Conservation (phyloP, 2,113 vertebrate species). For the Dasypus novemcinctus region DNA sequence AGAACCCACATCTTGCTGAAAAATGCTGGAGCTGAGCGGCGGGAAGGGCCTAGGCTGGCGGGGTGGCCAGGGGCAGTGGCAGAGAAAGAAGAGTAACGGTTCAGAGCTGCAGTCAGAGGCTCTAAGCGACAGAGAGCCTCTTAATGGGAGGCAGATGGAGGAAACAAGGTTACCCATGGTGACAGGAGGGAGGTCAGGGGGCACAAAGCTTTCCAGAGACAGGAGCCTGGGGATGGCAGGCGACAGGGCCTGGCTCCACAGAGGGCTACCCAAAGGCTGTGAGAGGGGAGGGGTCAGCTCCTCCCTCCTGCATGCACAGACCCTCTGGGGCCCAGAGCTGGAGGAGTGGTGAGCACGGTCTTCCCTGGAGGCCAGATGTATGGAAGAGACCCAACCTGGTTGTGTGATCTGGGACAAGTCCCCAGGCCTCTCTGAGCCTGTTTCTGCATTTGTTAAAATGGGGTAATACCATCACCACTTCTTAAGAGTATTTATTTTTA, state of each 20-base stretch:
- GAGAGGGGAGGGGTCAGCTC: not conserved
- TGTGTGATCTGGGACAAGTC: fast-evolving
- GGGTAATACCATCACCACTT: not conserved
- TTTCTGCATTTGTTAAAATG: not conserved
- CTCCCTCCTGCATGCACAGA: not conserved
- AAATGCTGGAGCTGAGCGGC: not conserved
- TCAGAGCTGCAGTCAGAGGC: not conserved
- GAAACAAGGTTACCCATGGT: conserved; percentile 31
- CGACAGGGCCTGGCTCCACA: not conserved
- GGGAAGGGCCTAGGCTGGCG: not conserved
- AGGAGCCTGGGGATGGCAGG: conserved; percentile 33
- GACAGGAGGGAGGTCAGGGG: conserved; percentile 60
- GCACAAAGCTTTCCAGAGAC: conserved; percentile 40
- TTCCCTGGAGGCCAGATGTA: not conserved
- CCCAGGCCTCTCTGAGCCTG: not conserved
- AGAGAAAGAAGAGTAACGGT: not conserved
- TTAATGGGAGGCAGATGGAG: conserved; percentile 76
- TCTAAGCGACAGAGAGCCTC: not conserved
- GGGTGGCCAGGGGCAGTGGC: not conserved
- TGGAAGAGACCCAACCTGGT: not conserved
- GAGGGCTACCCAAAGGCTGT: not conserved
- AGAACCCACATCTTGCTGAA: not conserved
- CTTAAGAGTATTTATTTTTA: not conserved
- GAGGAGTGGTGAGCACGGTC: not conserved
- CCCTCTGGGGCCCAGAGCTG: not conserved